Evolutionary conservation across 2,113 vertebrate species (phyloP), one percentile per base, ranked within the genome.

Genomic region (Lota lota): DNA sequence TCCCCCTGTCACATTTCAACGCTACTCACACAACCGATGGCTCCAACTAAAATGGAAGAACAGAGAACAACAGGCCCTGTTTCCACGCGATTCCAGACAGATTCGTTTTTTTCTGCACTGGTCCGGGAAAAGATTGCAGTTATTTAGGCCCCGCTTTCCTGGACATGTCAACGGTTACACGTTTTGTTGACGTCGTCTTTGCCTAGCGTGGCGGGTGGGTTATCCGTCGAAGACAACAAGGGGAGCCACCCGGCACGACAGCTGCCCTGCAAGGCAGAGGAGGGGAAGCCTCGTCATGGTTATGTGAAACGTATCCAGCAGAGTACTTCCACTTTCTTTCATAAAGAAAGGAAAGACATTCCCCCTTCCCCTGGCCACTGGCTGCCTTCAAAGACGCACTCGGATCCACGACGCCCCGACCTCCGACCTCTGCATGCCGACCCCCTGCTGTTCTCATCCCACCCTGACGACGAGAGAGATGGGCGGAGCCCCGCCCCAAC

Each of bases 341-440:
- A 33, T 33, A 64, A 57, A 83, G 20, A 8, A 50, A 62, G 15
- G 17, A 33, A 24, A 62, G 6, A 28, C 12, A 83, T 85, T 69
- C 63, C 75, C 76, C 80, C n/a, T n/a, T n/a, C n/a, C 81, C 84
- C 81, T 76, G 40, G 73, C 72, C 70, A 68, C 74, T 75, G 73
- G 70, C 78, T 78, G 79, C 80, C 84, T 87, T 83, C 82, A 90
- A 88, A 88, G 82, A 73, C 82, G 2, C 22, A 69, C 64, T 79
- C 4, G 28, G 53, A 69, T 80, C 66, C 59, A 22, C 70, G 56
- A 59, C 10, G 51, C 56, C 28, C 7, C 7, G 7, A 33, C 7
- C 28, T 66, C 68, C 63, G 73, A 80, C 86, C 81, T 53, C 77
- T 18, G 69, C 83, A 72, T 82, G 77, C 86, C 68, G 79, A 88